Evolutionary conservation across 2,888 invertebrate species (phyloP), one percentile per base, ranked within the genome.

Genomic region (Ectropis crepuscularia): DNA sequence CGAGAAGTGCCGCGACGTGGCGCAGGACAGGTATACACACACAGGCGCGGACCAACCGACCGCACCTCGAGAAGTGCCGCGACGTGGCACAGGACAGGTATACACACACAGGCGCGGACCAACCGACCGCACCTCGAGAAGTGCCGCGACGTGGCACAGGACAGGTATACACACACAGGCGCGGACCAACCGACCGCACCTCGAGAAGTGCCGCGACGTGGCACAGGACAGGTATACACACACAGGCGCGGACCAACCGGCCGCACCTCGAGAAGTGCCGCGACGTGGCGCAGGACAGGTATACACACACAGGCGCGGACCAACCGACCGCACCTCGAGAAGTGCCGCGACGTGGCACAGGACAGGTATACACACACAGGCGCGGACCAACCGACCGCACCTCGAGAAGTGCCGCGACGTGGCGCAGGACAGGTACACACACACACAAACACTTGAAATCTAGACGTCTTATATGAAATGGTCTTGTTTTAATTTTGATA

Each of bases 241-340:
- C n/a, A n/a, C 98, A 98, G 88, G 97, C 98, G 16, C 93, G 99
- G 71, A 96, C 96, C 67, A 97, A 97, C 90, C 94, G 99, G 37
- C 97, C 97, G 67, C 97, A 97, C 71, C 94, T 98, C 2, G 99
- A 99, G 90, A 94, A 97, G 73, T 98, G 98, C 91, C 94, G 97
- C 81, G 98, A 97, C 89, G 95, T 95, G 65, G 97, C 96, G 49
- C 97, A 97, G 82, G 94, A 95, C 79, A 95, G 96, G n/a, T n/a
- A n/a, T n/a, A n/a, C n/a, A n/a, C n/a, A n/a, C n/a, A n/a, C 98
- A 98, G 88, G 97, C 98, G 16, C 93, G 99, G 71, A 96, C 96
- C 67, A 97, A 97, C 90, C 94, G 99, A 37, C 97, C 97, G 67
- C 97, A 97, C 71, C 94, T 98, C 2, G 99, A 99, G 90, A 94